Evolutionary conservation across 2,888 invertebrate genomes (phyloP), one percentile per base, ranked within the genome.

Genomic region (Dinocampus coccinellae): DNA sequence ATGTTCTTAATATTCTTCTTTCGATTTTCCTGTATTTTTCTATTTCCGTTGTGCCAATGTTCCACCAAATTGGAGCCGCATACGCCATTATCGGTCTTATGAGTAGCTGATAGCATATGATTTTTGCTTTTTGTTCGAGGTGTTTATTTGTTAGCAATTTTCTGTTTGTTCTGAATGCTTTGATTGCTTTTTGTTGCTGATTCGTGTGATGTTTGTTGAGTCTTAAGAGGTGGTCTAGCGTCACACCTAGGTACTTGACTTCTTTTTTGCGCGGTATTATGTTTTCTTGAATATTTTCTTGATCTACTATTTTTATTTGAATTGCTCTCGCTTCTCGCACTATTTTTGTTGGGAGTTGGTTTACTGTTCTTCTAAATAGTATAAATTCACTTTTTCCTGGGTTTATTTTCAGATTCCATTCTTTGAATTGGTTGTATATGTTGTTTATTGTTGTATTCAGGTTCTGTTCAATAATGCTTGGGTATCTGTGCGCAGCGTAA

Each of bases 11-110:
- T n/a, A n/a, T n/a, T 73, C 70, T 73, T 20, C 58, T 26, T 29
- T 36, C 53, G 26, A 58, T 61, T 72, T 69, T 72, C 70, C 68
- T 74, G 61, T 67, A 60, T 71, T 63, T 63, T 64, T 60, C 22
- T 61, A n/a, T 24, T 10, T 6, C 10, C 10, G 10, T 6, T 13
- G 47, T 3, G 3, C 47, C 47, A 16, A 47, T 16, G 47, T 47
- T 47, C 47, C 47, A 47, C 47, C 13, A 16, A 3, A 16, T 47
- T 16, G 10, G 47, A 6, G 47, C 47, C 10, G 47, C 47, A 47
- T 47, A 47, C 3, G 20, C 11, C 29, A 29, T 57, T 3, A 57
- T 47, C 47, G 47, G 47, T 16, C 47, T 47, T 13, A 47, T 47
- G 3, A 47, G 47, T 47, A 47, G 47, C 10, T 16, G 13, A 10